Evolutionary conservation across 2,113 vertebrate genomes (phyloP).

Genomic region (Aepyceros melampus): DNA sequence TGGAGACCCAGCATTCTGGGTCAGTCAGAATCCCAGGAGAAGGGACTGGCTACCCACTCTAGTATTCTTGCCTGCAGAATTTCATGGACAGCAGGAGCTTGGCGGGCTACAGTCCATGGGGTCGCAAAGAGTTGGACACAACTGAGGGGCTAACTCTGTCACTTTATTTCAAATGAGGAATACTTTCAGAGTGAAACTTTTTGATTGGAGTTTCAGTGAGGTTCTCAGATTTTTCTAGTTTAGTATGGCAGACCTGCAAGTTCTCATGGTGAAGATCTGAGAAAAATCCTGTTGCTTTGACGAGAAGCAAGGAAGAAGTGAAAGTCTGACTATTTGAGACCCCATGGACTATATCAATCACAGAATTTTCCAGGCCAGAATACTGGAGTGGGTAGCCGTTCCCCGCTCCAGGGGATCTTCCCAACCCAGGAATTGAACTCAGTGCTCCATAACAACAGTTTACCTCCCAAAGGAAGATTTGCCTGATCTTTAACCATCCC

Average conservation of each 20-base stretch:
- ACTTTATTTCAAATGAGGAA: neutral
- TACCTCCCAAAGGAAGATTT: neutral
- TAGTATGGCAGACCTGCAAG: neutral
- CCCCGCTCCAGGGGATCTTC: neutral
- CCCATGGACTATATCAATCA: neutral
- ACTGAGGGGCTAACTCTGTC: neutral
- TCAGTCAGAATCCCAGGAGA: neutral
- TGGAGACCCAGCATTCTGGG: neutral
- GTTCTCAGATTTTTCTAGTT: neutral
- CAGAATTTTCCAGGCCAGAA: neutral
- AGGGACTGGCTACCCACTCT: neutral
- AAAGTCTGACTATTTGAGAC: neutral
- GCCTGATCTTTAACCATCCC: neutral
- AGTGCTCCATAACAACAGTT: neutral
- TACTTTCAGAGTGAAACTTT: neutral
- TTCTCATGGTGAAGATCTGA: neutral
- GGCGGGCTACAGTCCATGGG: neutral
- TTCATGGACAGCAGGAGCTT: neutral
- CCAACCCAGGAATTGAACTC: neutral
- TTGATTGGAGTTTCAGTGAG: neutral
- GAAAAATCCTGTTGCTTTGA: neutral
- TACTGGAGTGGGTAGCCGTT: neutral
- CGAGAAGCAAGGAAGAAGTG: neutral
- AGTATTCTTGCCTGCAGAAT: neutral
- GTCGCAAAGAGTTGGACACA: rapidly evolving